Percentiles rank a stretch among this genome's conserved stretches.
These are phyloP conservation scores for Melitaea cinxia DNA, from an alignment of 1,140 invertebrate genomes.

Conservation along the genomic window DNA sequence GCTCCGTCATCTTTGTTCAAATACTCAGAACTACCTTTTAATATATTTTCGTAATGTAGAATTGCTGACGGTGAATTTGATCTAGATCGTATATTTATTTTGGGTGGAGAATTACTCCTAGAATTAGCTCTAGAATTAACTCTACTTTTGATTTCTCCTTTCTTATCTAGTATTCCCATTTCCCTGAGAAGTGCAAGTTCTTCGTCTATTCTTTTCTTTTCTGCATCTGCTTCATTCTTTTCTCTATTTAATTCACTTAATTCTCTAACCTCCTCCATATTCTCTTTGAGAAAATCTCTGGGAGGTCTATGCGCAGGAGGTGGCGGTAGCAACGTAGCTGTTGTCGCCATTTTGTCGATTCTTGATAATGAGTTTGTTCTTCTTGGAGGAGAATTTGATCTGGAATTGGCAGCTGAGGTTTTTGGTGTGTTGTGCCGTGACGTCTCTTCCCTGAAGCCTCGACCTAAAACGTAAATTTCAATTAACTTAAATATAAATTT, in stretches of 20 bases:
- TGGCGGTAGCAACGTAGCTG: slow-evolving; percentile 59
- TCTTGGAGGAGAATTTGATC: slow-evolving; percentile 63
- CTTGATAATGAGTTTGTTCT: slow-evolving; percentile 65
- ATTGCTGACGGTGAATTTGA: slow-evolving; percentile 74
- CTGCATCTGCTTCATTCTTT: slow-evolving; percentile 76
- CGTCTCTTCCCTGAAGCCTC: slow-evolving; percentile 76
- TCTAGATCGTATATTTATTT: slow-evolving; percentile 69
- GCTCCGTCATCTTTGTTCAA: slow-evolving; percentile 49
- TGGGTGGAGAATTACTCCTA: slow-evolving; percentile 67
- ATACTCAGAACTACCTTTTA: slow-evolving; percentile 46
- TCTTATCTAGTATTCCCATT: slow-evolving; percentile 70
- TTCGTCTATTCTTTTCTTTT: slow-evolving; percentile 70
- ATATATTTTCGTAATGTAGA: slow-evolving; percentile 64
- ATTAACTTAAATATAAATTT: slow-evolving; percentile 2
- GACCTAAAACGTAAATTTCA: slow-evolving; percentile 46
- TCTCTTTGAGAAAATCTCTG: slow-evolving; percentile 77
- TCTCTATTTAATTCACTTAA: slow-evolving; percentile 78
- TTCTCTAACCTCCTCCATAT: slow-evolving; percentile 79
- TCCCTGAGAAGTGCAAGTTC: slow-evolving; percentile 77
- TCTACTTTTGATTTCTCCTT: slow-evolving; percentile 50
- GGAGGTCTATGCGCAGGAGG: slow-evolving; percentile 56
- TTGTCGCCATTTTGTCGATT: slow-evolving; percentile 70
- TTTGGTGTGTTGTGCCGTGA: slow-evolving; percentile 77
- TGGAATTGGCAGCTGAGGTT: slow-evolving; percentile 73
- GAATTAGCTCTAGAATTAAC: slow-evolving; percentile 61